Evolutionary conservation across 2,797 vertebrate genomes (phyloP).

Genomic region (Danionella dracula): DNA sequence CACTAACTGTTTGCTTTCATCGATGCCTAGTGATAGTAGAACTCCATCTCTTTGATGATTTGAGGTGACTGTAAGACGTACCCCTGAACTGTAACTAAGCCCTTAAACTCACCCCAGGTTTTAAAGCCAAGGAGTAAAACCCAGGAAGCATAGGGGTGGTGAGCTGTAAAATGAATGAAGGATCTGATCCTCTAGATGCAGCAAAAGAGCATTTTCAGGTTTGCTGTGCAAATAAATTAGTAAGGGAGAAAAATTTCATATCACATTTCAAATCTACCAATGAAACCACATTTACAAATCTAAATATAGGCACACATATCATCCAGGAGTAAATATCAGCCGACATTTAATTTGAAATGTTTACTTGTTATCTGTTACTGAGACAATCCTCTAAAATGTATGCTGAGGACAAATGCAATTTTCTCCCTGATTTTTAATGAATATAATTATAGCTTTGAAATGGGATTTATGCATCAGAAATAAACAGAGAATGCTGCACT

Average conservation of each 20-base stretch:
- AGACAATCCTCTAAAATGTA: conserved; percentile 60
- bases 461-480: conserved; percentile 59
- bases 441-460: conserved; percentile 66
- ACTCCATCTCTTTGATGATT: conserved; percentile 38
- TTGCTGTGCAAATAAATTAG: too few species aligned
- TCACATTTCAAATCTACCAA: background rate
- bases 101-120: conserved; percentile 11
- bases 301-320: conserved; percentile 11
- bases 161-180: background rate
- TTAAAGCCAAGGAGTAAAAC: conserved; percentile 42
- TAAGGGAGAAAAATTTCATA: too few species aligned
- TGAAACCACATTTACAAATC: too few species aligned
- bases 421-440: conserved; percentile 60
- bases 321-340: conserved; percentile 13
- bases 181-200: background rate
- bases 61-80: background rate
- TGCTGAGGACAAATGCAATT: conserved; percentile 52
- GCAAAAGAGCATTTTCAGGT: background rate
- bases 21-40: conserved; percentile 23
- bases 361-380: conserved; percentile 57
- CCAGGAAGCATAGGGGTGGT: background rate
- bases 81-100: conserved; percentile 7
- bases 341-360: conserved; percentile 57
- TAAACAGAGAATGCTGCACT: conserved; percentile 33
- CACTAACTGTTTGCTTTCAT: conserved; percentile 18